phyloP scores from a whole-genome alignment of 2,113 vertebrate genomes.

The Gymnogyps californianus region DNA sequence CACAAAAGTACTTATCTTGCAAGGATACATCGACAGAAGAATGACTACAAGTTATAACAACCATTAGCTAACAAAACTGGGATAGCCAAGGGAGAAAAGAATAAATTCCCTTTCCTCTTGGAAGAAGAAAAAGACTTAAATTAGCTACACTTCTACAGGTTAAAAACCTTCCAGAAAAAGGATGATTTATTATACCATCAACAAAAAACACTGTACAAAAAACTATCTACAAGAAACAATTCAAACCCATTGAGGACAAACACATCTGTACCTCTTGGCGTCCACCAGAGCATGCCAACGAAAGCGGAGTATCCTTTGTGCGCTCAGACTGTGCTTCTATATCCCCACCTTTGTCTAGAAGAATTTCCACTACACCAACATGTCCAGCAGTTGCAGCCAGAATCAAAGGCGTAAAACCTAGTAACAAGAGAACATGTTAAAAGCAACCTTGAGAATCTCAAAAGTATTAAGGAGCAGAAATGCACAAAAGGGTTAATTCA shows the following conservation, averaged over 20 bases:
- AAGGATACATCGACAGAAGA: not conserved
- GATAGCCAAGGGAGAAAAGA: not conserved
- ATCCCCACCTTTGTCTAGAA: slow-evolving; percentile 96
- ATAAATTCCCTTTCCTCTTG: not conserved
- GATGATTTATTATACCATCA: not conserved
- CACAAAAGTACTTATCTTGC: not conserved
- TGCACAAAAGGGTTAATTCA: not conserved
- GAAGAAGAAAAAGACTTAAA: not conserved
- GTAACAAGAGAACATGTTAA: not conserved
- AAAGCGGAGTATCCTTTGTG: slow-evolving; percentile 98
- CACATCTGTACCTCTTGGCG: slow-evolving; percentile 86
- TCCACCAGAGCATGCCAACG: slow-evolving; percentile 94
- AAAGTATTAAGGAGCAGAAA: not conserved
- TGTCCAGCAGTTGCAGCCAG: slow-evolving; percentile 97
- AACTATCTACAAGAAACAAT: not conserved
- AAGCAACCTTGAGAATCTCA: not conserved
- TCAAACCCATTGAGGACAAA: not conserved
- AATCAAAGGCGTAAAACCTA: slow-evolving; percentile 96
- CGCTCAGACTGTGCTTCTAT: slow-evolving; percentile 98
- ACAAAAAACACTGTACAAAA: not conserved
- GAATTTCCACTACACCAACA: slow-evolving; percentile 96
- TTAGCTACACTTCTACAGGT: not conserved
- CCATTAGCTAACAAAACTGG: not conserved
- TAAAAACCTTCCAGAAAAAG: not conserved
- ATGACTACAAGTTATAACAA: not conserved